Evolutionary conservation across 2,888 invertebrate species (phyloP).

Genomic region (Metopia argyrocephala): DNA sequence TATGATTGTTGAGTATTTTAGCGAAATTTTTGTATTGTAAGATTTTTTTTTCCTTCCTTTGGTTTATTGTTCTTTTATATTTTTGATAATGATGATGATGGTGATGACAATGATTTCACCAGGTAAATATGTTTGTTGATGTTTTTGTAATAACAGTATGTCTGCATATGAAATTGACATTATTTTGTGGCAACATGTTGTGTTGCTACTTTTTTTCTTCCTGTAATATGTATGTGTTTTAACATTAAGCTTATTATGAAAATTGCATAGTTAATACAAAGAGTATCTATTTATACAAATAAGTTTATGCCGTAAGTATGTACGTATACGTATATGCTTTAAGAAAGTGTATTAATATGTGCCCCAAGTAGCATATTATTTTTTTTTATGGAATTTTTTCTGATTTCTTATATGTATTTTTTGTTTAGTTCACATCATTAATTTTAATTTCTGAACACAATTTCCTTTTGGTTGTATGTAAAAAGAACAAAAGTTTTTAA

Average conservation of each 20-base stretch:
- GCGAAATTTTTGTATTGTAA: constrained; percentile 30
- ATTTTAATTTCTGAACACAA: constrained; percentile 64
- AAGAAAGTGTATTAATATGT: not conserved
- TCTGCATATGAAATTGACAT: constrained; percentile 51
- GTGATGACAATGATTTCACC: constrained; percentile 50
- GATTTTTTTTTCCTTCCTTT: not conserved
- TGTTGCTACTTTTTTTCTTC: constrained; percentile 2
- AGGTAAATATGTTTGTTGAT: constrained; percentile 37
- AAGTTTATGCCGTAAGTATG: constrained; percentile 24
- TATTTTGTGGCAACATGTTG: constrained; percentile 57
- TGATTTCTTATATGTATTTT: too few species aligned
- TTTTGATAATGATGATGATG: constrained; percentile 50
- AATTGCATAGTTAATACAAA: constrained; percentile 48
- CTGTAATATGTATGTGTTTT: constrained; percentile 30
- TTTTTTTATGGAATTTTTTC: constrained; percentile 14
- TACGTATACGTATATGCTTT: not conserved
- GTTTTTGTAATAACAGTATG: constrained; percentile 42
- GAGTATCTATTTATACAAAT: not conserved
- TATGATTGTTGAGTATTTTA: constrained; percentile 58
- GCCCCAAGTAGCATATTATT: too few species aligned
- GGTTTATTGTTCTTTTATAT: not conserved
- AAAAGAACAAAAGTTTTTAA: constrained; percentile 76
- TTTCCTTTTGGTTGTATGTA: constrained; percentile 71
- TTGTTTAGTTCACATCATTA: constrained; percentile 50
- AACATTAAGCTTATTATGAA: constrained; percentile 59